Percentiles rank a stretch among this genome's conserved stretches.
Evolutionary conservation across 2,797 vertebrate genomes (phyloP).

Genomic region (Carapus acus): DNA sequence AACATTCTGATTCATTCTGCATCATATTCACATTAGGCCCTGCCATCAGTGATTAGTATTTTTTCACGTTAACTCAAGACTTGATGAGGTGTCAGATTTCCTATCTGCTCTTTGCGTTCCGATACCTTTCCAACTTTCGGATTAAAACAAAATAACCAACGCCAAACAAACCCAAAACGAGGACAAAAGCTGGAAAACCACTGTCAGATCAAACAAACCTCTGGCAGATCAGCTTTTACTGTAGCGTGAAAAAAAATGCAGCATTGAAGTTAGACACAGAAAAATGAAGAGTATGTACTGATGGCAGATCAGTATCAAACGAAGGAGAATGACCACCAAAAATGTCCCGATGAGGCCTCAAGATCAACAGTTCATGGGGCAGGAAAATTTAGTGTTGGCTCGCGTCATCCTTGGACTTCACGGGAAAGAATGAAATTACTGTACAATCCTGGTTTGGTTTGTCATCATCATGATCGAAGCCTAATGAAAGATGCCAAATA

Average conservation of each 20-base stretch:
- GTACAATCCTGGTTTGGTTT: no score
- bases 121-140: conserved; percentile 25
- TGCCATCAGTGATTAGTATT: conserved; percentile 10
- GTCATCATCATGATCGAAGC: no score
- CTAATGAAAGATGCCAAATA: no score
- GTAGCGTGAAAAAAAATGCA: conserved; percentile 7
- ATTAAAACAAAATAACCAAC: conserved; percentile 5
- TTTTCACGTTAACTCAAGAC: conserved; percentile 17
- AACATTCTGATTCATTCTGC: conserved; percentile 34
- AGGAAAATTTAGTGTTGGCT: no score
- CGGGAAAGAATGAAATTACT: no score
- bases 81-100: conserved; percentile 11
- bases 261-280: conserved; percentile 21
- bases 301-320: no score
- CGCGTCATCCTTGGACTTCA: no score
- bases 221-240: conserved; percentile 15
- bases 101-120: conserved; percentile 32
- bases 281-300: not conserved
- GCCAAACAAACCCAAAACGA: conserved; percentile 26
- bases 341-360: no score
- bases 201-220: no score
- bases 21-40: conserved; percentile 46
- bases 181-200: no score
- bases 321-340: no score
- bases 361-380: no score